Evolutionary conservation across 1,140 invertebrate genomes (phyloP), one percentile per base, ranked within the genome.

Genomic region (Riptortus pedestris): DNA sequence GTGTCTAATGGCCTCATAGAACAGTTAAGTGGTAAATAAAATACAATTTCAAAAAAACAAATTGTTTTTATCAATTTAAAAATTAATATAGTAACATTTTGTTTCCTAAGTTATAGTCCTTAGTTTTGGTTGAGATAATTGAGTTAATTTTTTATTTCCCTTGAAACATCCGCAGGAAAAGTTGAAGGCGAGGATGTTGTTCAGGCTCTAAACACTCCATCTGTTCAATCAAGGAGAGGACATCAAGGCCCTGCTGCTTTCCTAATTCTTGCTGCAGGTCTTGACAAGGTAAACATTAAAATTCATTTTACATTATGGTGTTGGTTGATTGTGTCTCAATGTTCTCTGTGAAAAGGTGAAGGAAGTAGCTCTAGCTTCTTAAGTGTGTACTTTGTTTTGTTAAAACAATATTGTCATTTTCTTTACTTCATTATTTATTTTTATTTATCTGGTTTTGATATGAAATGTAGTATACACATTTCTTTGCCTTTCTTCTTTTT

Each of bases 201-300:
- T 0, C 95, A 98, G 73, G 80, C 84, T 51, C 85, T 85, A 71
- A 87, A 83, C 68, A 70, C 74, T 14, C 79, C 88, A 2, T 93
- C 88, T 0, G 75, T 79, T 3, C 75, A 76, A 48, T 85, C 81
- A 7, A 75, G 84, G 9, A 78, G 93, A 65, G 92, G 92, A 14
- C 92, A 95, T 75, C 70, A 79, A 72, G 80, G 85, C 18, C 93
- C 94, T 1, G 86, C 85, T 3, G 94, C 91, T 0, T 98, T 98
- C 72, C 76, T 98, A 63, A 85, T 95, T 60, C 80, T 87, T 72
- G 84, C 88, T 3, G 89, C 91, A 1, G 92, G 90, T 2, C 74
- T 98, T 26, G 88, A 95, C 71, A 86, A 93, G 77, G 85, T 86
- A 71, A 47, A 38, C n/a, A n/a, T n/a, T n/a, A n/a, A n/a, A n/a